phyloP scores from a whole-genome alignment of 35 echinoderm and acorn worm species.

The Ophiothrix spiculata region DNA sequence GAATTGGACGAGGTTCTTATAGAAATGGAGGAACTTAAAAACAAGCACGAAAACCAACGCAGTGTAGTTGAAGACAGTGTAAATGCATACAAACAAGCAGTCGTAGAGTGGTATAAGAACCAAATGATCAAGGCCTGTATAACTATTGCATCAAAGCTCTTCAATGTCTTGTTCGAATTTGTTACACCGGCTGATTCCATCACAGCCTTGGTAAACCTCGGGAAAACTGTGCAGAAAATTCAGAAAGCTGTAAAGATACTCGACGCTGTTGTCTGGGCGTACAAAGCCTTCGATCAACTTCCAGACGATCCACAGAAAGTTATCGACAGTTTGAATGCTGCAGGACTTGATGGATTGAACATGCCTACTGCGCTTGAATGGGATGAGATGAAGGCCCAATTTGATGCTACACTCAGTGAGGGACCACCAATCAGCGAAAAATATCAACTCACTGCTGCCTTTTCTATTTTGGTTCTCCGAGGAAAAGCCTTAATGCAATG shows the following conservation, averaged over 20 bases:
- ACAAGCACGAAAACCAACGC: slow-evolving; percentile 11
- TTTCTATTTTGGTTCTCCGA: slow-evolving; percentile 11
- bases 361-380: slow-evolving; percentile 17
- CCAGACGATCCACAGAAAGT: slow-evolving; percentile 19
- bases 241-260: slow-evolving; percentile 11
- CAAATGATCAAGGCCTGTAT: slow-evolving; percentile 6
- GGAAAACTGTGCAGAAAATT: slow-evolving; percentile 12
- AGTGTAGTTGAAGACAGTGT: background rate
- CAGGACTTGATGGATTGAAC: slow-evolving; percentile 2
- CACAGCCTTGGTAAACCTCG: background rate
- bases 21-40: too few species aligned
- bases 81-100: background rate
- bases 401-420: slow-evolving; percentile 9
- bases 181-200: background rate
- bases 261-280: slow-evolving; percentile 15
- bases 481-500: slow-evolving; percentile 2
- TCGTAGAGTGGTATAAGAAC: background rate
- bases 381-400: slow-evolving; percentile 23
- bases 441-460: background rate
- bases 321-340: background rate
- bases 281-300: background rate
- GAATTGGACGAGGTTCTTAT: background rate
- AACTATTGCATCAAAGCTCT: background rate
- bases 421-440: slow-evolving; percentile 3
- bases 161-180: background rate